Conservation (phyloP, 2,797 vertebrate species). For the Diglossa cyanea region DNA sequence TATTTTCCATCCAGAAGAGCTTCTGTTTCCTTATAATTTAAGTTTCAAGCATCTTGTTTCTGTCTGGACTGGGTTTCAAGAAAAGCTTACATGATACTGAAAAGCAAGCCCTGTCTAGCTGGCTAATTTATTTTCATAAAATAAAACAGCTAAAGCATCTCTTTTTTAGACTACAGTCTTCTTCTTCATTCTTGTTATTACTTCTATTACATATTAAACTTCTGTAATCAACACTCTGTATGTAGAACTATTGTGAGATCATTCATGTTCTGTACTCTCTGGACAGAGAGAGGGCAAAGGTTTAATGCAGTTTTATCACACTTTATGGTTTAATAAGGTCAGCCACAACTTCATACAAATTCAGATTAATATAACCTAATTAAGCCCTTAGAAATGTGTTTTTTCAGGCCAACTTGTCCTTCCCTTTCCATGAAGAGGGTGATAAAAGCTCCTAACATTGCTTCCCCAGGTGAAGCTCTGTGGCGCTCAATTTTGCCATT, state of each 20-base stretch:
- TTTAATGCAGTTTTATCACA: slow-evolving; percentile 10
- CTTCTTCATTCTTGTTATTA: not conserved
- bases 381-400: not conserved
- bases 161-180: not conserved
- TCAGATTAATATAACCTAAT: slow-evolving; percentile 6
- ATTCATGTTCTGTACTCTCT: not conserved
- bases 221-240: not conserved
- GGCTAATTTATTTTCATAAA: not conserved
- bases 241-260: not conserved
- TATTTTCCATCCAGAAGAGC: not conserved
- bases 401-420: not conserved
- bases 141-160: rapidly evolving
- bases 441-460: not conserved
- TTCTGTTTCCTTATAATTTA: not conserved
- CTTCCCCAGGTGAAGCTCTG: not conserved
- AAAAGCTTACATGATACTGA: not conserved
- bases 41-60: not conserved
- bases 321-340: slow-evolving; percentile 25
- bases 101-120: not conserved
- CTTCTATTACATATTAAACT: not conserved
- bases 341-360: not conserved
- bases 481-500: not conserved
- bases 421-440: not conserved
- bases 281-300: not conserved
- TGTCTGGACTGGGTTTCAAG: not conserved